Evolutionary conservation across 2,888 invertebrate species (phyloP), one percentile per base, ranked within the genome.

Genomic region (Seira musarum): DNA sequence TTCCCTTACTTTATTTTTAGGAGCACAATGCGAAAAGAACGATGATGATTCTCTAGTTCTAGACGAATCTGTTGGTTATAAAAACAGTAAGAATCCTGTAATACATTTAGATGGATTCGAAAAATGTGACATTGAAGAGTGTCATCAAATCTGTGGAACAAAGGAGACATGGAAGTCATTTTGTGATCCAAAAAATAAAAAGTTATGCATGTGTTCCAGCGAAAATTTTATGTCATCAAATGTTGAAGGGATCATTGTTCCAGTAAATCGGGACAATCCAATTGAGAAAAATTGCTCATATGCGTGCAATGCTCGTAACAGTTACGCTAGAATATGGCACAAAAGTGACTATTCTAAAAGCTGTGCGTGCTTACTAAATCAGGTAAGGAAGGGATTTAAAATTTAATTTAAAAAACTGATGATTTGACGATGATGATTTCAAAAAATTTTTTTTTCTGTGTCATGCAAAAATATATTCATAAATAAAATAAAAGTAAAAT

Each of bases 151-250:
- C 30, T 80, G 80, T 46, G 80, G 80, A 67, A 30, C 17, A 5
- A 70, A 70, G 65, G 71, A 70, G 0, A 15, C 35, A 1, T 15
- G n/a, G 30, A 65, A 74, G 13, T 40, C 74, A 1, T 73, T 70
- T 57, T 82, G 82, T 46, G 82, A 82, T 8, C 21, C 66, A 2
- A 68, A 69, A 35, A 73, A 79, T 24, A 24, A 35, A 0, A 78
- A 82, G 19, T 13, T 82, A 8, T 82, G 82, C 69, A 82, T 82
- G 82, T 82, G 82, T 49, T 46, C 75, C 35, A 64, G 17, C 13
- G 80, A 82, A n/a, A 66, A 70, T 21, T 82, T 80, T 61, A 76
- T 80, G 72, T 63, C 82, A 1, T 63, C 82, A 1, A 71, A 82
- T 53, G 74, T 82, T 15, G 82, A 82, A 40, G 82, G 82, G 1